A percentile compares a stretch with the other conserved stretches of the same genome.
phyloP scores from a whole-genome alignment of 2,888 invertebrate species.

The Nemapogon koenigi region DNA sequence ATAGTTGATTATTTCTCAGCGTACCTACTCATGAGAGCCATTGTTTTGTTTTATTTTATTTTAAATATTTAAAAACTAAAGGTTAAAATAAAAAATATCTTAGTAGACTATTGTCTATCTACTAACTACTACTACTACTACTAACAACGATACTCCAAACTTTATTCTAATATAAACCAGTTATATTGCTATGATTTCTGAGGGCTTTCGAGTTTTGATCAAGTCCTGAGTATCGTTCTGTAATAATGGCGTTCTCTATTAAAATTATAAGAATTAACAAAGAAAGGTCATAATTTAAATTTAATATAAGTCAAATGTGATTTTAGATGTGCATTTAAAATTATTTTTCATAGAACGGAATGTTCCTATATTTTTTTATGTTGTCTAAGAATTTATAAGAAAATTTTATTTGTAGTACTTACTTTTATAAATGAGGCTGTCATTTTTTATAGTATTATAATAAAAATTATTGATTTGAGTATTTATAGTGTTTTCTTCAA shows the following conservation, averaged over 20 bases:
- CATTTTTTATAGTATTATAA: background rate
- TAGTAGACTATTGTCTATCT: background rate
- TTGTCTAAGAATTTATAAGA: constrained; percentile 1
- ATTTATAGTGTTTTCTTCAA: background rate
- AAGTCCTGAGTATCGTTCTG: too few relatives aligned
- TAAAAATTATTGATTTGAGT: background rate
- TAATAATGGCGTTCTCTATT: background rate
- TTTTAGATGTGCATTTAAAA: constrained; percentile 3
- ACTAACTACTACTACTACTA: too few relatives aligned
- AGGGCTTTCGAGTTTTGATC: background rate
- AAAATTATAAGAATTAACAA: background rate
- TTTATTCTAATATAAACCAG: background rate
- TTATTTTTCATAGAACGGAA: constrained; percentile 2
- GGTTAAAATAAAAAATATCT: background rate
- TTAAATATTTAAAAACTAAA: background rate
- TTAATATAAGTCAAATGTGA: constrained; percentile 1
- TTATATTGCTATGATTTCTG: background rate
- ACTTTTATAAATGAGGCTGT: background rate
- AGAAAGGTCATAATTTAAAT: background rate
- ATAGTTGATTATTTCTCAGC: background rate
- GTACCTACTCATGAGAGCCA: too few relatives aligned
- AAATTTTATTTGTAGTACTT: constrained; percentile 3
- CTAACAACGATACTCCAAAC: background rate
- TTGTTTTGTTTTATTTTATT: too few relatives aligned
- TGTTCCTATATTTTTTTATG: constrained; percentile 1